Evolutionary conservation across 2,797 vertebrate genomes (phyloP).

Genomic region (Eupleurogrammus muticus): DNA sequence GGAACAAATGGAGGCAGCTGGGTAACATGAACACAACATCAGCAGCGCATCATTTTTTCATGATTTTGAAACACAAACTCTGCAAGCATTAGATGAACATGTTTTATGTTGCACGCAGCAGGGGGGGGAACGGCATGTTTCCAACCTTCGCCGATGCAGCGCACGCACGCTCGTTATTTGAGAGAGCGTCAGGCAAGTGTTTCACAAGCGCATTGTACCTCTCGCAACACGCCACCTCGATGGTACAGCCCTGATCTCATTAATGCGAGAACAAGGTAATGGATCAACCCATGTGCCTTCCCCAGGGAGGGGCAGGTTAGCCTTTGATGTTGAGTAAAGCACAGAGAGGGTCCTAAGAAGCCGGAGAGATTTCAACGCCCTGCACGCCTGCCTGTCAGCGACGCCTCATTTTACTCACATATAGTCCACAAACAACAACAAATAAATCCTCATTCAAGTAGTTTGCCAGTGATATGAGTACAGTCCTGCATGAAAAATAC

Average conservation of each 20-base stretch:
- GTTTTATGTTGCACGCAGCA: conserved; percentile 12
- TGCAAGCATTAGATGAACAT: conserved; percentile 1
- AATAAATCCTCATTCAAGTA: conserved; percentile 28
- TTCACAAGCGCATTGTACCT: conserved; percentile 8
- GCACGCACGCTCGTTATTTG: conserved; percentile 18
- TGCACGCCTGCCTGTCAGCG: conserved; percentile 32
- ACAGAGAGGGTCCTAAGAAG: conserved; percentile 38
- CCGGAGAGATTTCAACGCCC: conserved; percentile 48
- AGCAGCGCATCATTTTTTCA: conserved; percentile 48
- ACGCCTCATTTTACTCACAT: conserved; percentile 22
- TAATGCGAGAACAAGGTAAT: conserved; percentile 71
- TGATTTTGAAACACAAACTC: conserved; percentile 15
- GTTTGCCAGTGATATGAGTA: background rate
- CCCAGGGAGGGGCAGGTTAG: conserved; percentile 48
- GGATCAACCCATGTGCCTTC: conserved; percentile 48
- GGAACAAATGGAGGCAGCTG: conserved; percentile 42
- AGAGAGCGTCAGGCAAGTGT: background rate
- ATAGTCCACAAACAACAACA: background rate
- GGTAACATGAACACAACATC: conserved; percentile 22
- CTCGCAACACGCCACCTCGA: conserved; percentile 36
- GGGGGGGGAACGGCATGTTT: conserved; percentile 21
- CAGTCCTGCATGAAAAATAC: too few species aligned
- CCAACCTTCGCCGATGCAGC: conserved; percentile 11
- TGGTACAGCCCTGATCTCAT: conserved; percentile 60
- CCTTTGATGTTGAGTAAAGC: conserved; percentile 68